Evolutionary conservation across 2,888 invertebrate species (phyloP).

Genomic region (Leptinotarsa rubiginosa): DNA sequence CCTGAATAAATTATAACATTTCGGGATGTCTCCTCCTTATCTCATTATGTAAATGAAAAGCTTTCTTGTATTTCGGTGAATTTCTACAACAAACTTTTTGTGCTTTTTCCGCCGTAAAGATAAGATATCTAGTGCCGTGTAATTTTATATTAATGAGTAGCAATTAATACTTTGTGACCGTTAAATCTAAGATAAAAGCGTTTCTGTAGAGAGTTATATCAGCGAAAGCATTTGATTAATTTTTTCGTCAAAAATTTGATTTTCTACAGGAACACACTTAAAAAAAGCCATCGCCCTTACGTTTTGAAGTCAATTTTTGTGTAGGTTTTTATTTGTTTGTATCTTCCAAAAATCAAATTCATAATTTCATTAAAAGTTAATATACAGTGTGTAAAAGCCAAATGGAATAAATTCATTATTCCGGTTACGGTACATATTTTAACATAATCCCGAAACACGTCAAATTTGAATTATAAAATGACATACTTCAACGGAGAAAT

Average conservation of each 20-base stretch:
- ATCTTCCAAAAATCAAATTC: too few relatives aligned
- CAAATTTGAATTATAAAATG: too few relatives aligned
- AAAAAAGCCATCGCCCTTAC: not conserved
- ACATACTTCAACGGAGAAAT: too few relatives aligned
- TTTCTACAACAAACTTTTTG: slow-evolving; percentile 25
- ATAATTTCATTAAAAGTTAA: too few relatives aligned
- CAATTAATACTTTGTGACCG: slow-evolving; percentile 15
- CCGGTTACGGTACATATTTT: too few relatives aligned
- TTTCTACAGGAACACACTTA: too few relatives aligned
- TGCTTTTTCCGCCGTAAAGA: slow-evolving; percentile 18
- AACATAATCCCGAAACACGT: too few relatives aligned
- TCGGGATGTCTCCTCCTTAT: slow-evolving; percentile 41
- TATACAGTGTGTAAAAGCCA: too few relatives aligned
- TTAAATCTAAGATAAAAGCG: slow-evolving; percentile 5
- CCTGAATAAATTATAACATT: slow-evolving; percentile 48
- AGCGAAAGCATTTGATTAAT: not conserved
- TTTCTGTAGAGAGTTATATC: not conserved
- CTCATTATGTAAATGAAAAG: slow-evolving; percentile 46
- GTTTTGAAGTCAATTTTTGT: not conserved
- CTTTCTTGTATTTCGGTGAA: slow-evolving; percentile 21
- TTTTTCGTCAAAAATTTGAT: not conserved
- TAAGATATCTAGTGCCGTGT: slow-evolving; percentile 19
- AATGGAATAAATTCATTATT: too few relatives aligned
- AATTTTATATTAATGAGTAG: slow-evolving; percentile 12
- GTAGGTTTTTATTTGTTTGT: not conserved